Percentiles rank a stretch among this genome's conserved stretches.
phyloP scores from a whole-genome alignment of 2,888 invertebrate species.

The Melanostoma scalare region DNA sequence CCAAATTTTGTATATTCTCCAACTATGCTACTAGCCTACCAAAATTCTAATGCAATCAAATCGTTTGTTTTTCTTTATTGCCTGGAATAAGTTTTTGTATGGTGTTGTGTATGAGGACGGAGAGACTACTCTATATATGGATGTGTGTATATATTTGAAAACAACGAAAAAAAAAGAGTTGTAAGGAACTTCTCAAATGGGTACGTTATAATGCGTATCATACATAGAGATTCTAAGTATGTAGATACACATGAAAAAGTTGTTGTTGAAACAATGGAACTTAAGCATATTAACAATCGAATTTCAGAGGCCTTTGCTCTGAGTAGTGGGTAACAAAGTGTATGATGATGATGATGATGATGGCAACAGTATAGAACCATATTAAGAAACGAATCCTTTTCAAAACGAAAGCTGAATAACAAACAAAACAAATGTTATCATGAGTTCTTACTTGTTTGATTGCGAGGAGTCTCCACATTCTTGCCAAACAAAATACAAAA shows the following conservation, averaged over 20 bases:
- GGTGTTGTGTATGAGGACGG: neutral
- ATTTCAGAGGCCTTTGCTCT: slow-evolving; percentile 11
- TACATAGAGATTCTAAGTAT: slow-evolving; percentile 10
- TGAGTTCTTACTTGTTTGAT: slow-evolving; percentile 1
- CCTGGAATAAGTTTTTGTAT: slow-evolving; percentile 18
- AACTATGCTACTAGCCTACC: slow-evolving; percentile 17
- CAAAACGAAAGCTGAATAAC: neutral
- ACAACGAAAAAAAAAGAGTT: slow-evolving; percentile 9
- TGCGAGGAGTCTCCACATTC: slow-evolving; percentile 6
- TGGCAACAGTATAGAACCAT: neutral
- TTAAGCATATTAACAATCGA: slow-evolving; percentile 21
- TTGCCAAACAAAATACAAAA: slow-evolving; percentile 7
- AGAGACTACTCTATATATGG: neutral
- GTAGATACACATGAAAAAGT: slow-evolving; percentile 18
- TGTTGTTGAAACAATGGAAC: slow-evolving; percentile 24
- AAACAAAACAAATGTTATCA: neutral
- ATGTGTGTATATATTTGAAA: slow-evolving; percentile 13
- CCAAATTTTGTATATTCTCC: neutral
- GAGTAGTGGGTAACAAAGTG: neutral
- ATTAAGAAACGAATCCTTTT: neutral
- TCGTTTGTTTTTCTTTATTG: slow-evolving; percentile 34
- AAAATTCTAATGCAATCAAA: slow-evolving; percentile 33
- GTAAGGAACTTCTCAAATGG: slow-evolving; percentile 14
- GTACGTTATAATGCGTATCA: slow-evolving; percentile 12
- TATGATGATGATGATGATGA: no score